A percentile compares a stretch with the other conserved stretches of the same genome.
These are phyloP conservation scores for Cercocebus atys DNA, from an alignment of 2,113 vertebrate species.

Conservation along the genomic window DNA sequence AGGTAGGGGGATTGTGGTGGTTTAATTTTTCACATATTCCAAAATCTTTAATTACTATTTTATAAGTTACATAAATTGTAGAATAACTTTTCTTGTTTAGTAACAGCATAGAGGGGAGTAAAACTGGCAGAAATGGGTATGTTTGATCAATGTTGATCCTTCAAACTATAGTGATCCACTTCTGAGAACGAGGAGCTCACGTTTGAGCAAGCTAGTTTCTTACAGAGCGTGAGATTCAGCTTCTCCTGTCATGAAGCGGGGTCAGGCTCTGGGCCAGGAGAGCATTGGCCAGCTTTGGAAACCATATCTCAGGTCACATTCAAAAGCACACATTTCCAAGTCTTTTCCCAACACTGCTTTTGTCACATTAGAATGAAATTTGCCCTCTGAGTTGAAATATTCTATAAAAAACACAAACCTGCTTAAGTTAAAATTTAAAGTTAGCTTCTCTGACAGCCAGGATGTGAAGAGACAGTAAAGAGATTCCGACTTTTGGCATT, in stretches of 20 bases:
- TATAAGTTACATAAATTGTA: not conserved
- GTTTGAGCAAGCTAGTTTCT: not conserved
- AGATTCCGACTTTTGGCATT: not conserved
- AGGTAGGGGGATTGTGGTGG: not conserved
- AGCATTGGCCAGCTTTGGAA: not conserved
- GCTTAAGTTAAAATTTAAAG: not conserved
- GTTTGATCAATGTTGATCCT: not conserved
- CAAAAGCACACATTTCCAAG: not conserved
- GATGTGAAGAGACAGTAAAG: not conserved
- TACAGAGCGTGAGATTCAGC: not conserved
- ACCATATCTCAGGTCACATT: not conserved
- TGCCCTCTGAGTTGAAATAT: not conserved
- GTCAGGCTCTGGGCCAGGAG: not conserved
- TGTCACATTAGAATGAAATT: not conserved
- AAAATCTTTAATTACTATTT: not conserved
- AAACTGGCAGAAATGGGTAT: not conserved
- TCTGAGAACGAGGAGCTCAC: not conserved
- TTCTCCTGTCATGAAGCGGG: not conserved
- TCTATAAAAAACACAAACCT: not conserved
- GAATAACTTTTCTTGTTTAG: not conserved
- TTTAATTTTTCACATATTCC: not conserved
- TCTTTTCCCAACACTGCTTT: not conserved
- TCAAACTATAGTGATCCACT: not conserved
- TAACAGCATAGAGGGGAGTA: not conserved
- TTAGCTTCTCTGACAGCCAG: not conserved